Conservation (phyloP, 2,113 vertebrate species). For the Gallinago undulata region DNA sequence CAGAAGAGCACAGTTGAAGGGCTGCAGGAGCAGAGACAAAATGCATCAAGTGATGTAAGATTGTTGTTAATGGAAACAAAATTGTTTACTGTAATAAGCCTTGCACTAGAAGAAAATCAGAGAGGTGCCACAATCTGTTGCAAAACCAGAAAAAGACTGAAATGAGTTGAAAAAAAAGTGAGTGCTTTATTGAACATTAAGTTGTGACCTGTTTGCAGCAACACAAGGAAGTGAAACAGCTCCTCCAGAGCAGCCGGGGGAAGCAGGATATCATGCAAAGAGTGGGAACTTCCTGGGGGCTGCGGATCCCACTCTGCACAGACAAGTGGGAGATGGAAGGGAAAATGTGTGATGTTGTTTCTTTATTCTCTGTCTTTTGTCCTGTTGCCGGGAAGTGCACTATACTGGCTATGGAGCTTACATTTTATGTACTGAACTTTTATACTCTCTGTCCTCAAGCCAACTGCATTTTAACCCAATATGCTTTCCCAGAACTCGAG, state of each 20-base stretch:
- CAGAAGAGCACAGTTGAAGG: not conserved
- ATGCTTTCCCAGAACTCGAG: not conserved
- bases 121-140: not conserved
- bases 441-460: not conserved
- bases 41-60: not conserved
- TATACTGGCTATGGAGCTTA: not conserved
- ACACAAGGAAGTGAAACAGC: not conserved
- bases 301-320: not conserved
- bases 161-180: not conserved
- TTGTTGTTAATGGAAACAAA: not conserved
- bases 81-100: not conserved
- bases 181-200: not conserved
- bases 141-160: not conserved
- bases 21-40: not conserved
- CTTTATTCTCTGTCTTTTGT: not conserved
- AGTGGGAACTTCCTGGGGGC: not conserved
- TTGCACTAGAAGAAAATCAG: not conserved
- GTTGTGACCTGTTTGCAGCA: not conserved
- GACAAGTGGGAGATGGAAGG: not conserved
- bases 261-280: not conserved
- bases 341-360: not conserved
- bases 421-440: not conserved
- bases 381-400: not conserved
- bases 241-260: not conserved
- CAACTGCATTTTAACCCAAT: not conserved